These are phyloP conservation scores for Nephrotoma flavescens DNA, from an alignment of 2,888 invertebrate species.

Conservation along the genomic window DNA sequence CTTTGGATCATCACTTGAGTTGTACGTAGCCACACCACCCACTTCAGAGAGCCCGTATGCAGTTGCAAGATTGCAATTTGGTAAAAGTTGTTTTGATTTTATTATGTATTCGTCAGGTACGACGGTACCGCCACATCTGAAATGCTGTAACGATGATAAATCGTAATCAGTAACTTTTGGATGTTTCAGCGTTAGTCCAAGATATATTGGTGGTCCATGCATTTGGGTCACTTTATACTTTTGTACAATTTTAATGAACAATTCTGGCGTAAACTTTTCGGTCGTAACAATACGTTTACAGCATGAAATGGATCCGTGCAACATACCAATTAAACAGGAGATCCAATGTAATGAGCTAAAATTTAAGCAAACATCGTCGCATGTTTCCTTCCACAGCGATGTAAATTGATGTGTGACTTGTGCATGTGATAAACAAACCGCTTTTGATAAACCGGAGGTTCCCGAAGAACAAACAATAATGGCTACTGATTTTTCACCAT, in stretches of 20 bases:
- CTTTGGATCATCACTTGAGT: neutral
- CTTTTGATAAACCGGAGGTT: neutral
- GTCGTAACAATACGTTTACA: neutral
- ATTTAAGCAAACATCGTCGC: neutral
- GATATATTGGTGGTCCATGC: neutral
- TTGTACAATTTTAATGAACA: neutral
- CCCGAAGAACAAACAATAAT: neutral
- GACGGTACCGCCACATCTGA: neutral
- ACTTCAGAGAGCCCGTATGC: neutral
- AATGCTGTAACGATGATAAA: neutral
- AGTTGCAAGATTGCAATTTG: neutral
- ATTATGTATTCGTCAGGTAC: neutral
- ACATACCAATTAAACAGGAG: neutral
- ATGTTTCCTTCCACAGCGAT: neutral
- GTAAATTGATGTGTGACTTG: neutral
- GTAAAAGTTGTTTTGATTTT: neutral
- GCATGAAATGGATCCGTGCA: neutral
- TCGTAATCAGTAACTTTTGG: neutral
- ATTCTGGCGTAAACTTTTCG: neutral
- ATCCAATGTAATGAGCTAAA: neutral
- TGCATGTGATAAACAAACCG: neutral
- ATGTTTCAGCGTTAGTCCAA: neutral
- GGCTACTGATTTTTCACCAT: neutral
- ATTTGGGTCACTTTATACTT: neutral
- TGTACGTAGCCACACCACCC: neutral